Base-by-base conservation (phyloP, 2,113 vertebrate species). In the Corvus cornix region DNA sequence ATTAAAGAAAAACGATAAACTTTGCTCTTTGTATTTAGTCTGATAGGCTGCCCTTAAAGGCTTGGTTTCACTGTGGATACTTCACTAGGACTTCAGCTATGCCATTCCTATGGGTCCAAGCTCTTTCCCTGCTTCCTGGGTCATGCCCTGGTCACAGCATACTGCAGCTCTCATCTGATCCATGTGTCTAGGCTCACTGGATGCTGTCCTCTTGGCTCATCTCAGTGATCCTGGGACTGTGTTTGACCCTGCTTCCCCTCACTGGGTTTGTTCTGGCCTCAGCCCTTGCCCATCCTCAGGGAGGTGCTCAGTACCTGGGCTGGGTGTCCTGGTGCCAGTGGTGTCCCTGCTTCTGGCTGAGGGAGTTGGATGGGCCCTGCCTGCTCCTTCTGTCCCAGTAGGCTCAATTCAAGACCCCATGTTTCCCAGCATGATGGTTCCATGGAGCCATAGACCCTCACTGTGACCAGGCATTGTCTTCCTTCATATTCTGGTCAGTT, bases 121-220 rank as follows among this genome's bases (percentile, higher is more conserved):
- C 4, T 12, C 27, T 53, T 84, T n/a, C 6, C 8, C 5, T 0
- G 1, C 7, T 31, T 52, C 9, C 27, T 48, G 5, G 6, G 10
- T 46, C n/a, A 6, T 33, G n/a, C 16, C 8, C 13, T 8, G 15
- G 7, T 43, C 37, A 52, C 35, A 48, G 39, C 10, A 55, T 4
- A 10, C 7, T 26, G 60, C 23, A 59, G 21, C 19, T 62, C 14
- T 60, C 55, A 26, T 26, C 44, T 55, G 27, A 37, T 13, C 31
- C 33, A 8, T 10, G 7, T 3, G 0, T 30, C 10, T 52, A 22
- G 19, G 9, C 35, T 66, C 28, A 22, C 6, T 49, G n/a, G 3
- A 3, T 59, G 27, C 23, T 49, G 7, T 44, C 22, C 11, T 26
- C 33, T 55, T 16, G 21, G 13, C 37, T 51, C 53, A 51, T 21